Conservation (phyloP, 2,888 invertebrate genomes). For the Troides aeacus region DNA sequence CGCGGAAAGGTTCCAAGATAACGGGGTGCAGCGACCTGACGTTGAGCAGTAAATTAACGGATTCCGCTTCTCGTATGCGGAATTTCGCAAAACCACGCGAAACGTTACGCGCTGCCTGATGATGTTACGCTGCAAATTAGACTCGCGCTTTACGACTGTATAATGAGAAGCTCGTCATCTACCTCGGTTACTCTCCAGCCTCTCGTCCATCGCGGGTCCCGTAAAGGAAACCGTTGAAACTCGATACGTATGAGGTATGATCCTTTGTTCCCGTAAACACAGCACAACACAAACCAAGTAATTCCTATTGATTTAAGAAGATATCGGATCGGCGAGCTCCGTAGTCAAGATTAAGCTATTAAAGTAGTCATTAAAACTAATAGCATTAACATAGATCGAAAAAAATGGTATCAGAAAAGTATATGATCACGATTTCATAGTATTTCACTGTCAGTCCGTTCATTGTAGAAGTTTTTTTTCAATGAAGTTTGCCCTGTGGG, state of each 20-base stretch:
- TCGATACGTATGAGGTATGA: neutral
- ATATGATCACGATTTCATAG: too few species aligned
- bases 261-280: neutral
- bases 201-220: conserved; percentile 12
- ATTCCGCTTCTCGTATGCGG: conserved; percentile 27
- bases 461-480: too few species aligned
- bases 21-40: conserved; percentile 26
- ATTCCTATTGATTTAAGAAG: too few species aligned
- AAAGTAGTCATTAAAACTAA: too few species aligned
- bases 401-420: too few species aligned
- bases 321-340: too few species aligned
- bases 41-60: conserved; percentile 15
- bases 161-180: conserved; percentile 8
- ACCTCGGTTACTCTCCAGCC: neutral
- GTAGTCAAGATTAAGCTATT: too few species aligned
- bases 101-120: conserved; percentile 19
- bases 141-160: conserved; percentile 18
- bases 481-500: too few species aligned
- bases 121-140: conserved; percentile 23
- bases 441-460: too few species aligned
- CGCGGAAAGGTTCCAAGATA: conserved; percentile 21
- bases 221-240: conserved; percentile 18
- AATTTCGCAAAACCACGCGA: conserved; percentile 32
- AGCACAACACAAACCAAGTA: too few species aligned
- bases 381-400: too few species aligned